Evolutionary conservation across 2,113 vertebrate genomes (phyloP), one percentile per base, ranked within the genome.

Genomic region (Lepisosteus osseus): DNA sequence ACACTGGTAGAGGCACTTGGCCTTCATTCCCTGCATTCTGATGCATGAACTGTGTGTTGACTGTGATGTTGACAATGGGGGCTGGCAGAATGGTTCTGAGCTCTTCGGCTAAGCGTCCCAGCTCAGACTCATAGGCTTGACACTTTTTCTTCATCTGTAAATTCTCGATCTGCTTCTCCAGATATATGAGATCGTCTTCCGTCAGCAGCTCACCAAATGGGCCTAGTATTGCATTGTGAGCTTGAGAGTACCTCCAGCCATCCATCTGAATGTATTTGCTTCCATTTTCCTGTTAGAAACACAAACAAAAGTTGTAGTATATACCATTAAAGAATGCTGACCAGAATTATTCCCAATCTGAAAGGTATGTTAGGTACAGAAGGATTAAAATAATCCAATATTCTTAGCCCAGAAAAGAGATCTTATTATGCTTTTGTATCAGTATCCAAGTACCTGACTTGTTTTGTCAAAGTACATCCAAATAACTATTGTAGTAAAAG

Each of bases 201-300:
- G 95, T 96, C 77, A 99, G 86, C 81, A 99, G 90, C 83, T 98
- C 97, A 73, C 97, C 96, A 15, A 93, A 99, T 54, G 96, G 96
- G 13, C 97, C 97, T 84, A 98, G 88, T 83, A 98, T 91, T 76
- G 95, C 97, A 75, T 94, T 95, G 86, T 93, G 94, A 12, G 90
- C 85, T 73, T 92, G 91, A 0, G 95, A 98, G 84, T 93, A 98
- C 69, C 89, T 86, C 96, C 97, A 98, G 81, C 84, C 86, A 0
- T 88, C 88, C n/a, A 86, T 83, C 83, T 92, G 91, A 78, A 85
- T 75, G 80, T 82, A 89, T 80, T 76, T 84, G 74, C 74, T 89
- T 62, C 88, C 87, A 61, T 87, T 90, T 82, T 91, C 90, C 91
- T 92, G 77, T 61, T 61, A 68, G 69, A 42, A 56, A 61, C 65